Evolutionary conservation across 2,797 vertebrate genomes (phyloP), one percentile per base, ranked within the genome.

Genomic region (Lacerta agilis): DNA sequence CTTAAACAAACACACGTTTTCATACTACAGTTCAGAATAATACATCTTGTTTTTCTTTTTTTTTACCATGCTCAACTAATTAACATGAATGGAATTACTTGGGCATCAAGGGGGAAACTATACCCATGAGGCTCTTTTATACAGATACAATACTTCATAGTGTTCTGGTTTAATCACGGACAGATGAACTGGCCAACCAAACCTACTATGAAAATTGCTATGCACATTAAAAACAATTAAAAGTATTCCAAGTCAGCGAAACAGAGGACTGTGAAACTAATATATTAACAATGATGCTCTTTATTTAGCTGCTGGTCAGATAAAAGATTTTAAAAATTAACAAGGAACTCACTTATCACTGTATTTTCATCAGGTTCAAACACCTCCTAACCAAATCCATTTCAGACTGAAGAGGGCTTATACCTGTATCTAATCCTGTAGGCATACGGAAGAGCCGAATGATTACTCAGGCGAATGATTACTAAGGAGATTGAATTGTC

Each of bases 261-360:
- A 89, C 43, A 49, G 85, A 92, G 82, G 81, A 79, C 87, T 90
- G 87, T 64, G 87, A 89, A 92, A 88, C 25, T 90, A 92, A 87
- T 78, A 67, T 92, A 91, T 88, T 94, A 93, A 93, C 93, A 95
- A 94, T 91, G 89, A 55, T 88, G 79, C 91, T 94, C 85, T 81
- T 94, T 92, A 92, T 91, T 96, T 97, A 96, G 97, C 97, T 97
- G 97, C 96, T 97, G 96, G 92, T 96, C 95, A 96, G 95, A 96
- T 95, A 93, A 94, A 96, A 96, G 90, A 84, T 95, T 89, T 91
- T 96, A 95, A 93, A 93, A 96, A 94, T 90, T 93, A 95, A 94
- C 78, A 90, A 95, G 95, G 97, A 97, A 97, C 96, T 97, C 97
- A 97, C 97, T 97, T 98, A 97, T 98, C 97, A 98, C 97, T 97